Evolutionary conservation across 2,888 invertebrate genomes (phyloP).

Genomic region (Lumbricus terrestris): DNA sequence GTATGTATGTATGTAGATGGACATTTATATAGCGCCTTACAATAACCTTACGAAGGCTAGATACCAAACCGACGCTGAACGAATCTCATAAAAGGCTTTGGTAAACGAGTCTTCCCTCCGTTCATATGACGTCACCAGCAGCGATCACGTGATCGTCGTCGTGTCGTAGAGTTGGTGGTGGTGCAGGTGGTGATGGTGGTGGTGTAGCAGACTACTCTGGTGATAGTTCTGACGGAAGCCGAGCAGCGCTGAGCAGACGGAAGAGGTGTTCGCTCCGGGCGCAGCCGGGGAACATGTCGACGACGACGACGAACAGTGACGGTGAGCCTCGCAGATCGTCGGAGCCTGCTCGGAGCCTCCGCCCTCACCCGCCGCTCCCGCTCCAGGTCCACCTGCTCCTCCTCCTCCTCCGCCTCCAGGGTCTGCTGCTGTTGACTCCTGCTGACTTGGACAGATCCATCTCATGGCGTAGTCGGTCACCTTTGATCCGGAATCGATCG

Average conservation of each 20-base stretch:
- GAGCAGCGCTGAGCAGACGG: neutral
- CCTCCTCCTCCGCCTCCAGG: neutral
- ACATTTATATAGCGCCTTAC: too few species aligned
- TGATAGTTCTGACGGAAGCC: conserved; percentile 10
- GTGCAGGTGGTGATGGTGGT: neutral
- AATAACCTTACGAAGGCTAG: too few species aligned
- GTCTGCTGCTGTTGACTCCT: neutral
- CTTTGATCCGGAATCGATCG: conserved; percentile 11
- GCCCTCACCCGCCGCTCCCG: neutral
- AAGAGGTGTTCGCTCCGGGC: neutral
- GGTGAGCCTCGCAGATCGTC: neutral
- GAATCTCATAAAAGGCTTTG: neutral
- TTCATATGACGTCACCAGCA: neutral
- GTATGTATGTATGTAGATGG: too few species aligned
- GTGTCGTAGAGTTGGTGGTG: conserved; percentile 12
- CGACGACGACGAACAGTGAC: neutral
- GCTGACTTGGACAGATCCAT: conserved; percentile 4
- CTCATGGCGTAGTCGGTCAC: conserved; percentile 10
- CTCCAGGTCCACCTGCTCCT: neutral
- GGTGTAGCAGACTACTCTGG: neutral
- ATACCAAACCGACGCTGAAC: too few species aligned
- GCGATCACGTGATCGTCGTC: neutral
- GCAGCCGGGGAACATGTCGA: neutral
- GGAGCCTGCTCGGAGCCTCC: neutral
- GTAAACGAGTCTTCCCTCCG: neutral